A percentile compares a stretch with the other conserved stretches of the same genome.
Evolutionary conservation across 2,113 vertebrate species (phyloP).

Genomic region (Ammodytes dubius): DNA sequence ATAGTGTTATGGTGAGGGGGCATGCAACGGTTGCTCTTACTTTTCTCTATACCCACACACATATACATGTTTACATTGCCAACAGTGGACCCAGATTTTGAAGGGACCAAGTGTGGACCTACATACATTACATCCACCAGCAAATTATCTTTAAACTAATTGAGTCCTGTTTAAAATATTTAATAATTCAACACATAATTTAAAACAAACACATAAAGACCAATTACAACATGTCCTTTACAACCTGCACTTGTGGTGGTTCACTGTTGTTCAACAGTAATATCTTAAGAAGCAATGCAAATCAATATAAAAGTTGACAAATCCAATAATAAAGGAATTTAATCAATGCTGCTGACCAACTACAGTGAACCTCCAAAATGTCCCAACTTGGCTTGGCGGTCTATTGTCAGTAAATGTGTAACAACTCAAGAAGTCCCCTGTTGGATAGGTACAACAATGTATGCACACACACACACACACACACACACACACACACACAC

Average conservation of each 20-base stretch:
- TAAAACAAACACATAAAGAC: no score
- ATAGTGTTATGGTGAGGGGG: no score
- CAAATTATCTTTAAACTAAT: no score
- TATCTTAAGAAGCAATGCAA: background rate
- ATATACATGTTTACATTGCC: no score
- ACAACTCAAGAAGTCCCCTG: background rate
- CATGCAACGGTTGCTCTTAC: no score
- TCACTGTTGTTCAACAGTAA: background rate
- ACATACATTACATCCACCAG: no score
- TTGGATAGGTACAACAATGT: background rate
- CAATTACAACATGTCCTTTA: background rate
- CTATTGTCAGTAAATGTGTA: background rate
- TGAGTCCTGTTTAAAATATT: no score
- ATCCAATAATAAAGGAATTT: background rate
- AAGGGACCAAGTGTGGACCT: no score
- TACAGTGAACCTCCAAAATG: background rate
- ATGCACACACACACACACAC: background rate
- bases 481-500: slow-evolving; percentile 40
- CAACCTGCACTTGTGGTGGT: background rate
- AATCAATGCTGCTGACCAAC: background rate
- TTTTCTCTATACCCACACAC: no score
- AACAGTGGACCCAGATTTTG: no score
- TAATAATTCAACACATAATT: no score
- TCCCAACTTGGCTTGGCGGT: background rate
- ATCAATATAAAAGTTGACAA: no score